Evolutionary conservation across 2,113 vertebrate species (phyloP).

Genomic region (Fulmarus glacialis): DNA sequence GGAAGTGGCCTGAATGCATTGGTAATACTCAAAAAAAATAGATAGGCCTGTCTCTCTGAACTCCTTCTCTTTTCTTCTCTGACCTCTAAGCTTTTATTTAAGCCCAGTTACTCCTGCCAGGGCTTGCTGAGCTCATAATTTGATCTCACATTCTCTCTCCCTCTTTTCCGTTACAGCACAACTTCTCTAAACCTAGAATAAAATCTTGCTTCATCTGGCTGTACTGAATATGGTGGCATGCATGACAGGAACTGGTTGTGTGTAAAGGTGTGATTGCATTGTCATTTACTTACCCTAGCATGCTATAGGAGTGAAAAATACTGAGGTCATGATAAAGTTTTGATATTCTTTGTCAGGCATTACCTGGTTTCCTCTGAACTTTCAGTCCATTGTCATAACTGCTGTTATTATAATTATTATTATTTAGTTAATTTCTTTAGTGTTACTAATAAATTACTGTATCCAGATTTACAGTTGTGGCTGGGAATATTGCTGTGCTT

Average conservation of each 20-base stretch:
- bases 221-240: background rate
- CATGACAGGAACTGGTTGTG: background rate
- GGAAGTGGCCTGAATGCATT: background rate
- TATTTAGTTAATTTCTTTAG: background rate
- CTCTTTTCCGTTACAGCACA: background rate
- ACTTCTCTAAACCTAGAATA: background rate
- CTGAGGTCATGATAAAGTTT: background rate
- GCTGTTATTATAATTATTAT: background rate
- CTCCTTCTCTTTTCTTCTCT: background rate
- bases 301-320: background rate
- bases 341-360: background rate
- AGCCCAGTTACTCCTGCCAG: background rate
- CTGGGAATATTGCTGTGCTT: background rate
- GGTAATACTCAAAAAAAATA: background rate
- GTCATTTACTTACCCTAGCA: background rate
- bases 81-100: background rate
- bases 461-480: background rate
- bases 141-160: background rate
- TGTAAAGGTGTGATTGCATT: background rate
- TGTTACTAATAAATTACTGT: background rate
- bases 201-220: background rate
- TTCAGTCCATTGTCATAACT: background rate
- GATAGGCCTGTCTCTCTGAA: background rate
- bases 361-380: background rate
- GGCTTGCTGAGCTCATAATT: background rate